These are phyloP conservation scores for Astreopora myriophthalma DNA, from an alignment of 64 coral and sea anemone species.

Conservation along the genomic window DNA sequence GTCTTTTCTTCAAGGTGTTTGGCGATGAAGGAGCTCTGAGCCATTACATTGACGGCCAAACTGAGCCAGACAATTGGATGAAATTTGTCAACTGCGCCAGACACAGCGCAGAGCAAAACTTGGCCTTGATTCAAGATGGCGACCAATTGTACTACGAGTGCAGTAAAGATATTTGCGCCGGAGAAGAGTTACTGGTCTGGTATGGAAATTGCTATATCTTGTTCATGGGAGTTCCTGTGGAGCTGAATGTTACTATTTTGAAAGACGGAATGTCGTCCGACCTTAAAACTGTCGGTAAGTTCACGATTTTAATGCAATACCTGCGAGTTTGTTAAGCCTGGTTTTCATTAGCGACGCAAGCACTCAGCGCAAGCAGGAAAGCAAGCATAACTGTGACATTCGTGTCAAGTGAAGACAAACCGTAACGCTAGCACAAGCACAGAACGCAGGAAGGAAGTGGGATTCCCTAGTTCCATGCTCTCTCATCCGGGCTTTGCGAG, in stretches of 20 bases:
- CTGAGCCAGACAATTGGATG: constrained; percentile 90
- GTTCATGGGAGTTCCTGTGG: constrained; percentile 70
- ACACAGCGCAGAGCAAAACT: constrained; percentile 68
- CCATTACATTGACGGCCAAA: constrained; percentile 78
- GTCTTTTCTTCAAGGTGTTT: constrained; percentile 40
- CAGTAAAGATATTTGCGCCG: constrained; percentile 50
- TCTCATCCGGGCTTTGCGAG: too few relatives aligned
- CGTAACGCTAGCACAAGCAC: too few relatives aligned
- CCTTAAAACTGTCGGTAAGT: neutral
- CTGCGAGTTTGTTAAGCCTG: neutral
- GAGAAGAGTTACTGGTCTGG: constrained; percentile 83
- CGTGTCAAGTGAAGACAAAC: too few relatives aligned
- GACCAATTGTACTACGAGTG: constrained; percentile 79
- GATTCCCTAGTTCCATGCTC: too few relatives aligned
- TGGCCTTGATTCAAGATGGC: constrained; percentile 80
- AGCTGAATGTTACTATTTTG: constrained; percentile 18
- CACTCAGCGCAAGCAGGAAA: too few relatives aligned
- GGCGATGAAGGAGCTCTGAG: constrained; percentile 36
- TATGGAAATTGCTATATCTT: constrained; percentile 72
- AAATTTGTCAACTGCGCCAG: constrained; percentile 86
- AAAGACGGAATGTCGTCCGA: constrained; percentile 9
- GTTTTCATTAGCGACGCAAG: too few relatives aligned
- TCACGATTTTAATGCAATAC: neutral
- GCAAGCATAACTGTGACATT: too few relatives aligned
- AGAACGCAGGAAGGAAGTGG: too few relatives aligned